phyloP scores from a whole-genome alignment of 1,140 invertebrate species.

The Drosophila melanogaster region Release_6_plus_ISO1_MT NT_037436.4:641501-642000 shows the following conservation, averaged over 20 bases:
- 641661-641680: constrained; percentile 33
- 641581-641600: constrained; percentile 38
- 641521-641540: constrained; percentile 61
- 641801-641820: constrained; percentile 56
- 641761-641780: constrained; percentile 63
- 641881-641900: constrained; percentile 55
- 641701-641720: constrained; percentile 72
- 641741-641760: constrained; percentile 37
- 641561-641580: constrained; percentile 51
- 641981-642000: constrained; percentile 27
- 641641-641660: constrained; percentile 28
- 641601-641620: constrained; percentile 83
- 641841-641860: constrained; percentile 20
- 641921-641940: constrained; percentile 78
- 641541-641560: constrained; percentile 69
- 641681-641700: constrained; percentile 15
- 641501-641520: constrained; percentile 31
- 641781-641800: neutral
- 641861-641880: constrained; percentile 3
- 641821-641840: constrained; percentile 77
- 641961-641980: constrained; percentile 36
- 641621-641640: constrained; percentile 82
- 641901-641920: constrained; percentile 47
- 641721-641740: constrained; percentile 68
- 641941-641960: constrained; percentile 65